These are phyloP conservation scores for Eclectus roratus DNA, from an alignment of 2,113 vertebrate genomes.

Conservation along the genomic window DNA sequence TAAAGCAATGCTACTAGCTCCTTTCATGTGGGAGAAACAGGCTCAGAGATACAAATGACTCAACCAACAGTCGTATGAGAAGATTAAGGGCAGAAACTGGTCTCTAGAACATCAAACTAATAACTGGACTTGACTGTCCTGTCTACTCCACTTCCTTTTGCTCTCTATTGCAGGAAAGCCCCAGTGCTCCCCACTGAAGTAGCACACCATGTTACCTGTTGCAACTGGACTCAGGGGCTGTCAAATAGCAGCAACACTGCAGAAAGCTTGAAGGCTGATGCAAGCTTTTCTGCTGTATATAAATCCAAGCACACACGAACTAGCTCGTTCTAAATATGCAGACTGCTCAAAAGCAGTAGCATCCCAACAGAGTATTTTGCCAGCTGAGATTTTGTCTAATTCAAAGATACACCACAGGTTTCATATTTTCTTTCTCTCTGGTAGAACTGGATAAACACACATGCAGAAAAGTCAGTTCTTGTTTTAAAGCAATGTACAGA, in stretches of 20 bases:
- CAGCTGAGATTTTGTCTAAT: not conserved
- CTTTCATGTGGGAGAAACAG: not conserved
- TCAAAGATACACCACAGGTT: not conserved
- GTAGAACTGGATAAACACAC: not conserved
- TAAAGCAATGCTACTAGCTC: not conserved
- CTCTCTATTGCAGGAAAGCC: not conserved
- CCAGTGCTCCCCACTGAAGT: not conserved
- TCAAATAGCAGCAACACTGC: not conserved
- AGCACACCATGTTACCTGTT: not conserved
- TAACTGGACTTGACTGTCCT: not conserved
- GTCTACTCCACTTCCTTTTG: not conserved
- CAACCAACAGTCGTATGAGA: not conserved
- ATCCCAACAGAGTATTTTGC: not conserved
- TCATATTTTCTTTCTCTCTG: not conserved
- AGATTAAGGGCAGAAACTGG: not conserved
- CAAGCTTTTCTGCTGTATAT: not conserved
- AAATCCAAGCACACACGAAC: accelerated
- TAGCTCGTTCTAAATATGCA: not conserved
- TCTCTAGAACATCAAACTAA: not conserved
- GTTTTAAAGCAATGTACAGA: not conserved
- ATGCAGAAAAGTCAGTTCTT: not conserved
- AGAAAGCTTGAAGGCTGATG: not conserved
- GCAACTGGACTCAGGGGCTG: not conserved
- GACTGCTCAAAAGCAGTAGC: not conserved
- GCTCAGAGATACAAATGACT: not conserved